These are phyloP conservation scores for Megathymus violae DNA, from an alignment of 1,140 invertebrate species.

Conservation along the genomic window DNA sequence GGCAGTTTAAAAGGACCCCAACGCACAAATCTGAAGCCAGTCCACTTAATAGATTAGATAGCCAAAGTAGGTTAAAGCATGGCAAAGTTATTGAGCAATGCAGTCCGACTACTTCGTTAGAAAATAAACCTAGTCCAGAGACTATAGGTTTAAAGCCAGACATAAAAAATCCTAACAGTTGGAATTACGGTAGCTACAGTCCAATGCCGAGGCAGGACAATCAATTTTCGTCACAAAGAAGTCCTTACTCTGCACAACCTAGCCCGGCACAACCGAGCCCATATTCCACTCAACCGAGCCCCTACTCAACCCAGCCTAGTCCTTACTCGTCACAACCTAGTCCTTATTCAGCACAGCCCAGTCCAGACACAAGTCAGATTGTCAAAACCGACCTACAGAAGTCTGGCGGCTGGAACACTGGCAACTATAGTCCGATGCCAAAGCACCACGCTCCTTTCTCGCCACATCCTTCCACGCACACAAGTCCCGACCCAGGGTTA, in stretches of 20 bases:
- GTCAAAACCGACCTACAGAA: slow-evolving; percentile 71
- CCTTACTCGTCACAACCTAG: slow-evolving; percentile 80
- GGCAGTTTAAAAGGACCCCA: slow-evolving; percentile 72
- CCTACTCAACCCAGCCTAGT: slow-evolving; percentile 79
- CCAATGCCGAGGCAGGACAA: slow-evolving; percentile 77
- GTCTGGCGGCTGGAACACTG: slow-evolving; percentile 69
- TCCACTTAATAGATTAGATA: slow-evolving; percentile 74
- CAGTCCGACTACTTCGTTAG: slow-evolving; percentile 74
- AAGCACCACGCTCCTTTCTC: slow-evolving; percentile 75
- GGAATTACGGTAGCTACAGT: slow-evolving; percentile 76
- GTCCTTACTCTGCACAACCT: slow-evolving; percentile 80
- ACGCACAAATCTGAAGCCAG: slow-evolving; percentile 78
- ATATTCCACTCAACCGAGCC: slow-evolving; percentile 76
- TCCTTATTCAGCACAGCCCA: slow-evolving; percentile 79
- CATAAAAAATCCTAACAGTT: slow-evolving; percentile 71
- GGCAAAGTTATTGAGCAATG: slow-evolving; percentile 73
- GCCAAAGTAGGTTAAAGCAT: slow-evolving; percentile 67
- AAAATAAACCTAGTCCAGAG: slow-evolving; percentile 77
- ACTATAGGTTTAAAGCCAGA: slow-evolving; percentile 68
- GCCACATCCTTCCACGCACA: slow-evolving; percentile 69
- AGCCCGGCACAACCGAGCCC: slow-evolving; percentile 79
- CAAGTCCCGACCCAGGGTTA: slow-evolving; percentile 65
- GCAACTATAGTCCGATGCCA: slow-evolving; percentile 77
- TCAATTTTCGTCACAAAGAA: slow-evolving; percentile 74
- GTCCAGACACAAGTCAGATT: slow-evolving; percentile 79